Conservation (phyloP, 2,888 invertebrate species). For the Metalampra italica region DNA sequence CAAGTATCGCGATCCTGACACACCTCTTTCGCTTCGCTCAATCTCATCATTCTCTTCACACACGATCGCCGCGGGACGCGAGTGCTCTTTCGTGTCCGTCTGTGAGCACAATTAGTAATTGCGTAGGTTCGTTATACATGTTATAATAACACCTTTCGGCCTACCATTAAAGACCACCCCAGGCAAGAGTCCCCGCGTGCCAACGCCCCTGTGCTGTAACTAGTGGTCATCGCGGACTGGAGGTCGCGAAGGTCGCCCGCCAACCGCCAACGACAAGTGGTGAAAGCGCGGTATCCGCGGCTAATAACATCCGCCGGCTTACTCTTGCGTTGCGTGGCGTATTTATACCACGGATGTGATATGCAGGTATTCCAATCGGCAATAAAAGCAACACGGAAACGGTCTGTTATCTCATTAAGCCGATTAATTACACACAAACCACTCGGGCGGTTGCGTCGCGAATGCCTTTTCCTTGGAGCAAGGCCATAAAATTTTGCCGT, state of each 20-base stretch:
- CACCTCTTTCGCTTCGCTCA: no score
- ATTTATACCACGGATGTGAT: slow-evolving; percentile 6
- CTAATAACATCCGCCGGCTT: not conserved
- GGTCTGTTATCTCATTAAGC: slow-evolving; percentile 23
- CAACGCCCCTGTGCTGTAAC: not conserved
- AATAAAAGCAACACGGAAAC: slow-evolving; percentile 27
- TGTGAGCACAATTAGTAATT: no score
- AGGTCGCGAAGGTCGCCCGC: slow-evolving; percentile 32
- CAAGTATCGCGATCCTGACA: no score
- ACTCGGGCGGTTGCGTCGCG: not conserved
- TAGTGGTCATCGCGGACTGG: slow-evolving; percentile 14
- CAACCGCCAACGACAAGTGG: slow-evolving; percentile 13
- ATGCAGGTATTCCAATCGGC: slow-evolving; percentile 22
- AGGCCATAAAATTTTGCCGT: slow-evolving; percentile 3
- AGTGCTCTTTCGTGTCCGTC: no score
- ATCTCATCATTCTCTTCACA: no score
- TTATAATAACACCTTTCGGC: no score
- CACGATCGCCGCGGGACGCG: no score
- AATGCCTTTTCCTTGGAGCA: not conserved
- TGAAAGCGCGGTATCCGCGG: slow-evolving; percentile 29
- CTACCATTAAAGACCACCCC: no score
- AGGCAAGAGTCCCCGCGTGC: no score
- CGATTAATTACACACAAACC: slow-evolving; percentile 19
- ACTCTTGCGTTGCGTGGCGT: not conserved
- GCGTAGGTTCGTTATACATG: no score